A percentile compares a stretch with the other conserved stretches of the same genome.
phyloP scores from a whole-genome alignment of 2,888 invertebrate genomes.

The Seladonia tumulorum region DNA sequence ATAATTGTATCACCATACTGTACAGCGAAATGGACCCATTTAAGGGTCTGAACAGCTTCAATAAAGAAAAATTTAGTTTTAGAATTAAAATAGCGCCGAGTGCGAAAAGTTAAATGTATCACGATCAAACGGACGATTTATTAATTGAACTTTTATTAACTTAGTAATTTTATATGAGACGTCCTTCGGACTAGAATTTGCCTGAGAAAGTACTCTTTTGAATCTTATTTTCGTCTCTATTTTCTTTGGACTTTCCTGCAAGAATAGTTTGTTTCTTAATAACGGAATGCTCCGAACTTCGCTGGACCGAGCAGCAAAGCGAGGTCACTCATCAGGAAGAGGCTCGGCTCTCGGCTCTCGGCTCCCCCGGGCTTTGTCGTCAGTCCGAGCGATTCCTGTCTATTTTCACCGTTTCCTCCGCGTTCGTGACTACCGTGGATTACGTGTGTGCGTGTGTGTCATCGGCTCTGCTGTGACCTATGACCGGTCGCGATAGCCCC shows the following conservation, averaged over 20 bases:
- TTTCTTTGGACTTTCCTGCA: not conserved
- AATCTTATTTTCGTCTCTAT: no score
- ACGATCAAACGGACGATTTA: no score
- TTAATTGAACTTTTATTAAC: no score
- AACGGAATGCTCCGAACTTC: not conserved
- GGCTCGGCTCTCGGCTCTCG: constrained; percentile 35
- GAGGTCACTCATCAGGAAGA: constrained; percentile 56
- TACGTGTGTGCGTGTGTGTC: constrained; percentile 70
- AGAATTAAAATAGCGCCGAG: no score
- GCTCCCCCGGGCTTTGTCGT: constrained; percentile 42
- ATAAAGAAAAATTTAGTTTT: no score
- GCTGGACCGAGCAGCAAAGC: constrained; percentile 19
- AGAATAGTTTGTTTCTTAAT: not conserved
- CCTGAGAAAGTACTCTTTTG: no score
- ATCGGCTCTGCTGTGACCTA: constrained; percentile 75
- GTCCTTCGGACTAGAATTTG: no score
- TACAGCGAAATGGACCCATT: no score
- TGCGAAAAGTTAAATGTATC: no score
- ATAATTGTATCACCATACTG: no score
- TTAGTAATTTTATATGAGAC: no score
- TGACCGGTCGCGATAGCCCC: constrained; percentile 80
- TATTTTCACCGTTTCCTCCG: constrained; percentile 68
- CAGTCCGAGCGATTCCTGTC: constrained; percentile 53
- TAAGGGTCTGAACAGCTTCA: no score
- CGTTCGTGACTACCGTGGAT: constrained; percentile 55